These are phyloP conservation scores for Papilio elwesi DNA, from an alignment of 2,888 invertebrate species.

Conservation along the genomic window DNA sequence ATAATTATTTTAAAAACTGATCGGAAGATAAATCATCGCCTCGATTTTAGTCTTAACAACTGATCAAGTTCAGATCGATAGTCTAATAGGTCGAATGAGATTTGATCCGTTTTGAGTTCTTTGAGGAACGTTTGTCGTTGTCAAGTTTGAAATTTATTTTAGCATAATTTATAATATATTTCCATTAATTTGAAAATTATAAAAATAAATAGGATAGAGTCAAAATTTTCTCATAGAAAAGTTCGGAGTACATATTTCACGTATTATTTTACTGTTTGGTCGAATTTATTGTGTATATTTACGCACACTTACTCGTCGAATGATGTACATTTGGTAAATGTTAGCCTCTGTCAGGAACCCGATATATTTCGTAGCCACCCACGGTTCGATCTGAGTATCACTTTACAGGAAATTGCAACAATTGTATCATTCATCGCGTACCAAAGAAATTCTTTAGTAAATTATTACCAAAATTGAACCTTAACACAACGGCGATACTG, in stretches of 20 bases:
- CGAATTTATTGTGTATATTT: background rate
- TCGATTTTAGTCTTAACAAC: no score
- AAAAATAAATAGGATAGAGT: no score
- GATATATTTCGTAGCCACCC: constrained; percentile 67
- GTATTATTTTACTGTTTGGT: background rate
- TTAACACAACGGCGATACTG: constrained; percentile 41
- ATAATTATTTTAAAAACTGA: no score
- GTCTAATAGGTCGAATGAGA: no score
- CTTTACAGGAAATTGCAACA: constrained; percentile 79
- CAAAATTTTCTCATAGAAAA: no score
- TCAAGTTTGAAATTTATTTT: no score
- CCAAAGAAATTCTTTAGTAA: constrained; percentile 54
- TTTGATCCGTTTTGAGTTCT: no score
- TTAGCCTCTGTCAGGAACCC: constrained; percentile 58
- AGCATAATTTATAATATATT: no score
- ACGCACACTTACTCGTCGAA: background rate
- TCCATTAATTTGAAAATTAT: no score
- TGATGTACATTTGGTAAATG: constrained; percentile 39
- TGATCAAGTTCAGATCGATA: no score
- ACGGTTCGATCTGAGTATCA: constrained; percentile 65
- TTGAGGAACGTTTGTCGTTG: no score
- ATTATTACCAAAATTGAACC: constrained; percentile 46
- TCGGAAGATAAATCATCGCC: no score
- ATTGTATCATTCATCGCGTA: constrained; percentile 62
- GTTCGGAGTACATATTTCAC: background rate